Base-by-base conservation (phyloP, 2,113 vertebrate genomes). In the Megaceryle maxima region DNA sequence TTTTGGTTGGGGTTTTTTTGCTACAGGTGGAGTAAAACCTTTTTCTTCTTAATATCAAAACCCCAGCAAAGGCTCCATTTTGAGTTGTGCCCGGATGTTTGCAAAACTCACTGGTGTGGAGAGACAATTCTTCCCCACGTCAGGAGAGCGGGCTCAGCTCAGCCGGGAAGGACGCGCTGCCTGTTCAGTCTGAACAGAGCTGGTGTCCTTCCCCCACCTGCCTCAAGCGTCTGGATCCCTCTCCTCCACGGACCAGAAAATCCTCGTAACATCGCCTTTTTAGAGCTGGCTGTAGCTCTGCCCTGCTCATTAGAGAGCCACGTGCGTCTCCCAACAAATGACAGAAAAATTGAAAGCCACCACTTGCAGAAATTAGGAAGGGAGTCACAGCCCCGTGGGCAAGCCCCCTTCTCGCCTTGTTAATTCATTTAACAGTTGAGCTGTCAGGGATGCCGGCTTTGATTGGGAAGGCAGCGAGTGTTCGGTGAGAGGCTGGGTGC, bases 341-440 rank as follows among this genome's bases (percentile, higher is more conserved):
- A 92, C 91, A 96, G 90, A 78, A 96, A 92, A 96, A 79, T 73
- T 89, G 91, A 94, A 94, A 92, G 96, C 91, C 22, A 13, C 91
- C 91, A 77, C 94, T 96, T 74, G 87, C 92, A 87, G 87, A 87
- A 96, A 95, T 92, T 64, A 82, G 76, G 92, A 91, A 83, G 91
- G 92, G 88, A 95, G 84, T 83, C 41, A 3, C 81, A 87, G 93
- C 88, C 92, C 86, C 67, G 1, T 69, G 31, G 64, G 87, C 95
- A 85, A 85, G 73, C 67, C 93, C 90, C 86, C 92, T 96, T 86
- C 91, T 96, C 4, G 44, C 88, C 90, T 93, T 91, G 90, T 96
- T 96, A 95, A 96, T 94, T 96, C 94, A 82, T 96, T 95, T 89
- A 95, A 87, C 94, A 94, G 95, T 90, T 94, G 66, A 94, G 93